Percentiles rank a stretch among this genome's conserved stretches.
These are phyloP conservation scores for Myotis findleyi DNA, from an alignment of 2,797 vertebrate genomes.

Conservation along the genomic window DNA sequence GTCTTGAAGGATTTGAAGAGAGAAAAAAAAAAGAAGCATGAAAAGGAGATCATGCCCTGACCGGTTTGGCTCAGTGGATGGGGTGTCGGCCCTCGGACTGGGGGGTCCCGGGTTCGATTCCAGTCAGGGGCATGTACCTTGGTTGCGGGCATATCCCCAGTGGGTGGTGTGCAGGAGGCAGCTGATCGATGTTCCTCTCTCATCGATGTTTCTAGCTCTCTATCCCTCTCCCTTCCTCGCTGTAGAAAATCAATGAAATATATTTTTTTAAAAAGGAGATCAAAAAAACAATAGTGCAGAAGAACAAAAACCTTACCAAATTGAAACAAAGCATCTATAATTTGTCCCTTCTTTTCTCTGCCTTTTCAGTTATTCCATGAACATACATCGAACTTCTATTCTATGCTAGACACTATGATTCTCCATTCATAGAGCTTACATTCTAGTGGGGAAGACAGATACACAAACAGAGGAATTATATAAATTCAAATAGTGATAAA, in stretches of 20 bases:
- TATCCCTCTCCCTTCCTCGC: too few relatives aligned
- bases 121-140: too few relatives aligned
- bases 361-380: neutral
- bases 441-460: neutral
- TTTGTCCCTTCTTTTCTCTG: neutral
- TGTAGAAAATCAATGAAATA: too few relatives aligned
- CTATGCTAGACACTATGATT: neutral
- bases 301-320: neutral
- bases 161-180: too few relatives aligned
- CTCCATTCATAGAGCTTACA: neutral
- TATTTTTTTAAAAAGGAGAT: too few relatives aligned
- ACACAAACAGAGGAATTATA: neutral
- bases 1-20: neutral
- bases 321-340: neutral
- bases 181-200: too few relatives aligned
- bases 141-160: too few relatives aligned
- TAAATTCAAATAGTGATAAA: neutral
- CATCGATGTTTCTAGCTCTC: too few relatives aligned
- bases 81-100: too few relatives aligned
- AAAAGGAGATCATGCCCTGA: neutral
- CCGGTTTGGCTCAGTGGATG: too few relatives aligned
- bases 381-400: neutral
- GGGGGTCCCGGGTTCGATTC: too few relatives aligned
- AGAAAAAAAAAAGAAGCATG: neutral
- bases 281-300: neutral